phyloP scores from a whole-genome alignment of 2,888 invertebrate species.

The Willowsia nigromaculata region DNA sequence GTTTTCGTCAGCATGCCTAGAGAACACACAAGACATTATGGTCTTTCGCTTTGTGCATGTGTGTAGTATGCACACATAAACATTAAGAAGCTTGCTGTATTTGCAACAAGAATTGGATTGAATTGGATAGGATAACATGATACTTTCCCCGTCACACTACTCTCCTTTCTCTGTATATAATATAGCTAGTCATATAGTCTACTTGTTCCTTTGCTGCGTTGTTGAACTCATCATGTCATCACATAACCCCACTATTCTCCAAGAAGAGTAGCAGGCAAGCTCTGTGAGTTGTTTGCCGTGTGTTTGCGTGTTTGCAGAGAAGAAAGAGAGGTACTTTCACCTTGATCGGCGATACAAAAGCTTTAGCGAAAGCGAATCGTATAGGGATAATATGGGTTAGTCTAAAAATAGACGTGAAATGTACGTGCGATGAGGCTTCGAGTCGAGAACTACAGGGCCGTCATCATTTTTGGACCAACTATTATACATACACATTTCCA shows the following conservation, averaged over 20 bases:
- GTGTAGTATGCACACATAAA: no score
- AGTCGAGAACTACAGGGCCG: not conserved
- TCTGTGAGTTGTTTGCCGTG: slow-evolving; percentile 13
- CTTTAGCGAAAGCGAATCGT: not conserved
- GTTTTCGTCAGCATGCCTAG: not conserved
- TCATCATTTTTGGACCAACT: no score
- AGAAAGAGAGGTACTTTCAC: slow-evolving; percentile 54
- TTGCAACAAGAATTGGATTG: slow-evolving; percentile 19
- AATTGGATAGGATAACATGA: slow-evolving; percentile 56
- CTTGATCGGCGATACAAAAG: slow-evolving; percentile 44
- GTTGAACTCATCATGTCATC: slow-evolving; percentile 27
- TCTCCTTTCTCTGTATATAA: no score
- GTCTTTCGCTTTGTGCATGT: not conserved
- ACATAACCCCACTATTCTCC: not conserved
- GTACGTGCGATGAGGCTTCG: not conserved
- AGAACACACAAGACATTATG: not conserved
- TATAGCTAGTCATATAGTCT: no score
- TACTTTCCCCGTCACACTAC: slow-evolving; percentile 12
- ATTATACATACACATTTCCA: not conserved
- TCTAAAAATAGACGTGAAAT: slow-evolving; percentile 53
- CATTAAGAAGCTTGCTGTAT: no score
- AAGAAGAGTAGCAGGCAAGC: not conserved
- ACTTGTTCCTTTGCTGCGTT: not conserved
- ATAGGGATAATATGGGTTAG: not conserved
- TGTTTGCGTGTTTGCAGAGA: no score